Evolutionary conservation across 2,888 invertebrate genomes (phyloP), one percentile per base, ranked within the genome.

Genomic region (Dyspetes luteomarginatus): DNA sequence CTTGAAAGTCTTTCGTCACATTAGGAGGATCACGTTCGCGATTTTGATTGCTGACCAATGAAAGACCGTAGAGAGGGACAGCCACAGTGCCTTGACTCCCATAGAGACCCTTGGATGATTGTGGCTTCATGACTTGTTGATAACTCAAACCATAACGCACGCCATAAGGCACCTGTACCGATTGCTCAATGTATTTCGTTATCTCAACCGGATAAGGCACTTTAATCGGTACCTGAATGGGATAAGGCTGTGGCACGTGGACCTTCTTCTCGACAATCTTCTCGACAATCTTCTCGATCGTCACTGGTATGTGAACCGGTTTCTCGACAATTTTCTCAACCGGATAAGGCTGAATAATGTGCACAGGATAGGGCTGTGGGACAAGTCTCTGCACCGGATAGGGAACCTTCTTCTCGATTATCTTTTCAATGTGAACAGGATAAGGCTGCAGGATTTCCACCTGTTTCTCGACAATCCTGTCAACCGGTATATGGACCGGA

Each of bases 391-490:
- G 94, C 0, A 94, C 92, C 4, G 93, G 93, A 64, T 93, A 93
- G 0, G 94, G 93, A 1, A 93, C 92, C 87, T 92, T 93, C 0
- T 93, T 93, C 64, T 94, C 94, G 0, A 92, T 84, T 1, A 91
- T 85, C 78, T 90, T 92, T 56, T 94, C 93, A 0, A 94, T 73
- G 62, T 89, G 85, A 60, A 91, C 72, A 55, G 90, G 83, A 77
- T 85, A 92, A 0, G 94, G 93, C 4, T 94, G 93, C 4, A 94
- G 94, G 80, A 94, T 93, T 0, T 94, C 94, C 77, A 95, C 93
- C 0, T 94, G 93, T 83, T 94, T 94, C 82, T 95, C 95, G 0
- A 95, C 93, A 36, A 95, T 92, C 71, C 93, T 94, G 80, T 93
- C 92, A 0, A 94, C 93, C 0, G 92, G 94, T 4, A 93, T 92